Conservation (phyloP, 2,113 vertebrate genomes). For the Lasiurus borealis region DNA sequence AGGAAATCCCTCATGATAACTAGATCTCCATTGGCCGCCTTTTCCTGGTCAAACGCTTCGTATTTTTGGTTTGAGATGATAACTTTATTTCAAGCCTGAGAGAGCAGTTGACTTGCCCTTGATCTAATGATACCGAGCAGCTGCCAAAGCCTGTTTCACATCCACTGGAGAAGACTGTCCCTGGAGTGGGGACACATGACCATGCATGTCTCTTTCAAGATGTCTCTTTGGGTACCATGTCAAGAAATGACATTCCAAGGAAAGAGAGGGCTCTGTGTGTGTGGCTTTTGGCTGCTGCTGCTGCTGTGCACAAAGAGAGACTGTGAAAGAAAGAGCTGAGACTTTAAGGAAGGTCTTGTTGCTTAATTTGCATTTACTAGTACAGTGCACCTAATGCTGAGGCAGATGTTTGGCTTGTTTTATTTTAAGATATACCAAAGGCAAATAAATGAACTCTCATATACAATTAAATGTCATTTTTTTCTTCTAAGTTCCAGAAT, state of each 20-base stretch:
- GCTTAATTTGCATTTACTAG: constrained; percentile 51
- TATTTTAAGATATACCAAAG: constrained; percentile 39
- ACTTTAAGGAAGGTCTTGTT: constrained; percentile 48
- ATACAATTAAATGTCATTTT: constrained; percentile 18
- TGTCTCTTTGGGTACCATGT: constrained; percentile 51
- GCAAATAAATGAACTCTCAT: background rate
- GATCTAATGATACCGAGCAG: constrained; percentile 85
- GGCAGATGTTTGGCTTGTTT: constrained; percentile 19
- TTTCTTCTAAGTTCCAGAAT: constrained; percentile 30
- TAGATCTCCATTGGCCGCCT: constrained; percentile 17
- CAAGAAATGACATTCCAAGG: constrained; percentile 44
- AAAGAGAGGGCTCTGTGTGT: background rate
- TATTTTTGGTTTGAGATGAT: constrained; percentile 68
- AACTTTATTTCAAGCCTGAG: constrained; percentile 80
- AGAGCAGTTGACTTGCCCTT: constrained; percentile 82
- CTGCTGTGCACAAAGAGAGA: background rate
- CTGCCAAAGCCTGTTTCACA: constrained; percentile 85
- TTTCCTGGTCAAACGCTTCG: constrained; percentile 53
- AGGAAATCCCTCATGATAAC: constrained; percentile 1
- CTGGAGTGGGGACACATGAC: constrained; percentile 72
- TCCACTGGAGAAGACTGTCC: constrained; percentile 77
- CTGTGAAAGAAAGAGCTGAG: background rate
- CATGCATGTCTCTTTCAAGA: constrained; percentile 75
- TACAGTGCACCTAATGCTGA: background rate
- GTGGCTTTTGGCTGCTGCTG: background rate